These are phyloP conservation scores for Drosophila carrolli DNA, from an alignment of 1,140 invertebrate species.

Conservation along the genomic window DNA sequence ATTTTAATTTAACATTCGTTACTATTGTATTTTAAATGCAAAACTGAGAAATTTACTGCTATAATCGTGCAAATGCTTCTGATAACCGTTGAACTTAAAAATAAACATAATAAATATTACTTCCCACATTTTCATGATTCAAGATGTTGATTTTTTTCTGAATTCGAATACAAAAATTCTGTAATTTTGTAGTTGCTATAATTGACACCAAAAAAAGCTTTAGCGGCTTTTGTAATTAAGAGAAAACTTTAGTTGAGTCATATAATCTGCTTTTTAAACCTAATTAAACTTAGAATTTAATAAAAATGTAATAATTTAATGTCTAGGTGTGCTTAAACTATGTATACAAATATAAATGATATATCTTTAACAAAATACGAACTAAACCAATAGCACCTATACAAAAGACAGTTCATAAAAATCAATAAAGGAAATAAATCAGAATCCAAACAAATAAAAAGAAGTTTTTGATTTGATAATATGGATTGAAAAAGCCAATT, in stretches of 20 bases:
- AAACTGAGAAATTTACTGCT: conserved; percentile 10
- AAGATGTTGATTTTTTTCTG: conserved; percentile 3
- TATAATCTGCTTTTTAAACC: conserved; percentile 10
- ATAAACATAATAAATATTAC: background rate
- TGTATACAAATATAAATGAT: conserved; percentile 18
- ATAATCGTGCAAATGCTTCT: conserved; percentile 7
- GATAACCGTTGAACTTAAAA: conserved; percentile 10
- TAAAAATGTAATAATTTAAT: conserved; percentile 30
- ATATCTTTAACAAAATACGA: conserved; percentile 20
- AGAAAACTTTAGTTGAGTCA: conserved; percentile 24
- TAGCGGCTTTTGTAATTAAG: conserved; percentile 52
- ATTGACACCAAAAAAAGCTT: conserved; percentile 53
- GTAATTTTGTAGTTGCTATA: conserved; percentile 11
- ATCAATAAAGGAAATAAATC: conserved; percentile 32
- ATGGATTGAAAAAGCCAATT: background rate
- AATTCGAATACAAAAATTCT: conserved; percentile 1
- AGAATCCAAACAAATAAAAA: conserved; percentile 2
- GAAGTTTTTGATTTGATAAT: background rate
- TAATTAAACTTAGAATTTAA: conserved; percentile 20
- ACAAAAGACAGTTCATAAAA: conserved; percentile 27
- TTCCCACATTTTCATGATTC: background rate
- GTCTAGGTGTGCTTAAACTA: conserved; percentile 29
- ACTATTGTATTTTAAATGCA: conserved; percentile 1
- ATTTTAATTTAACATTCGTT: conserved; percentile 1
- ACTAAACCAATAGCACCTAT: conserved; percentile 32